A percentile compares a stretch with the other conserved stretches of the same genome.
These are phyloP conservation scores for Thunnus thynnus DNA, from an alignment of 2,113 vertebrate species.

Conservation along the genomic window DNA sequence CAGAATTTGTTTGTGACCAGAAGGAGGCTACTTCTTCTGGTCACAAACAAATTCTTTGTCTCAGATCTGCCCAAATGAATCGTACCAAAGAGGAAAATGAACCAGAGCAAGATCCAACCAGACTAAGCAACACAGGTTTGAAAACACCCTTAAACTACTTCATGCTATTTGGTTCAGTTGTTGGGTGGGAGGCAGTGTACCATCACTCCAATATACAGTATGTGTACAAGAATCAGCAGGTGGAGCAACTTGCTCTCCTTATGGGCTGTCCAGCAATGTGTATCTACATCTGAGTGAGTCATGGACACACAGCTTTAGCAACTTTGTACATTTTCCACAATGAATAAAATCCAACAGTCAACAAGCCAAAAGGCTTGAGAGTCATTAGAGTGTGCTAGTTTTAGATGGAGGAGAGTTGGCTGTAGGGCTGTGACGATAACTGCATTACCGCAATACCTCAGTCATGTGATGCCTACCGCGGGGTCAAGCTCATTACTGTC, in stretches of 20 bases:
- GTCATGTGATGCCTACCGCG: too few relatives aligned
- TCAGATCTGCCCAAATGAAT: too few relatives aligned
- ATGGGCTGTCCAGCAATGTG: neutral
- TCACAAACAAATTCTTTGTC: too few relatives aligned
- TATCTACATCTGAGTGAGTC: slow-evolving; percentile 12
- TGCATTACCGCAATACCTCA: too few relatives aligned
- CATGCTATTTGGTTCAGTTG: slow-evolving; percentile 13
- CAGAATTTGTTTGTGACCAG: too few relatives aligned
- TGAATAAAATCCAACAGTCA: slow-evolving; percentile 2
- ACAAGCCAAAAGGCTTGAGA: neutral
- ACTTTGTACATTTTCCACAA: slow-evolving; percentile 25
- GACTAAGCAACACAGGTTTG: too few relatives aligned
- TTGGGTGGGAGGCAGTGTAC: slow-evolving; percentile 24
- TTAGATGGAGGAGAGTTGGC: neutral
- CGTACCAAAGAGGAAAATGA: too few relatives aligned
- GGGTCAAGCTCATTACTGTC: too few relatives aligned
- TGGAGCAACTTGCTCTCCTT: too few relatives aligned
- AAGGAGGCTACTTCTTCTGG: too few relatives aligned
- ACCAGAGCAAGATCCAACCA: too few relatives aligned
- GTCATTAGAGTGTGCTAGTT: slow-evolving; percentile 20
- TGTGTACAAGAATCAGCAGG: neutral
- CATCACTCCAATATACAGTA: neutral
- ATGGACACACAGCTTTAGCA: slow-evolving; percentile 13
- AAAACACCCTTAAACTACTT: neutral
- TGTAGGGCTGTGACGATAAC: too few relatives aligned